A percentile compares a stretch with the other conserved stretches of the same genome.
Conservation (phyloP, 2,888 invertebrate species). For the Embidobia sp. region DNA sequence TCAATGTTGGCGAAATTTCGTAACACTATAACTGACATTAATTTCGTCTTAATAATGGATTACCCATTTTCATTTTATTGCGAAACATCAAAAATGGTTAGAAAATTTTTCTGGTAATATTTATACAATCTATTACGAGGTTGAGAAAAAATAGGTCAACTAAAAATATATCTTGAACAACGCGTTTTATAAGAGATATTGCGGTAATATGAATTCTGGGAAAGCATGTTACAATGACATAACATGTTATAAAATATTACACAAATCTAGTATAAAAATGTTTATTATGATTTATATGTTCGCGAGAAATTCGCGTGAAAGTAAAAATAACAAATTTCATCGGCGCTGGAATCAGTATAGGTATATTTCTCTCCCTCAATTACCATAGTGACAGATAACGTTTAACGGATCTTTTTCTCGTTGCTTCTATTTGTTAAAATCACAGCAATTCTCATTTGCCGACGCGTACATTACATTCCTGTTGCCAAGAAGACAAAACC, state of each 20-base stretch:
- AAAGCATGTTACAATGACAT: constrained; percentile 15
- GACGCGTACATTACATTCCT: constrained; percentile 20
- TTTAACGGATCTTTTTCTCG: neutral
- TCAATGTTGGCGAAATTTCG: no score
- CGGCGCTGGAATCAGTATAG: neutral
- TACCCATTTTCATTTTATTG: no score
- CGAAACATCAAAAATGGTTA: no score
- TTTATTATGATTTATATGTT: constrained; percentile 9
- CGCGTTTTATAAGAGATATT: constrained; percentile 10
- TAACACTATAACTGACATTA: no score
- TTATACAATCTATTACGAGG: no score
- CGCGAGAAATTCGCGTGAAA: neutral
- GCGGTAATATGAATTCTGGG: constrained; percentile 13
- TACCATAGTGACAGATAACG: neutral
- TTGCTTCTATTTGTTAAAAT: neutral
- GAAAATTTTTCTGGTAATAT: no score
- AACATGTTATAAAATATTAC: constrained; percentile 26
- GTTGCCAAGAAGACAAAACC: constrained; percentile 58
- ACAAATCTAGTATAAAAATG: neutral
- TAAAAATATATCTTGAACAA: constrained; percentile 11
- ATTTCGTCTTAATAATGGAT: no score
- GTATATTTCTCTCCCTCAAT: neutral
- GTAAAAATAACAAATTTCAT: constrained; percentile 1
- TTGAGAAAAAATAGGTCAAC: constrained; percentile 27
- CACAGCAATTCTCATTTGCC: constrained; percentile 1